These are phyloP conservation scores for Cichlasoma orientale DNA, from an alignment of 2,797 vertebrate genomes.

Conservation along the genomic window DNA sequence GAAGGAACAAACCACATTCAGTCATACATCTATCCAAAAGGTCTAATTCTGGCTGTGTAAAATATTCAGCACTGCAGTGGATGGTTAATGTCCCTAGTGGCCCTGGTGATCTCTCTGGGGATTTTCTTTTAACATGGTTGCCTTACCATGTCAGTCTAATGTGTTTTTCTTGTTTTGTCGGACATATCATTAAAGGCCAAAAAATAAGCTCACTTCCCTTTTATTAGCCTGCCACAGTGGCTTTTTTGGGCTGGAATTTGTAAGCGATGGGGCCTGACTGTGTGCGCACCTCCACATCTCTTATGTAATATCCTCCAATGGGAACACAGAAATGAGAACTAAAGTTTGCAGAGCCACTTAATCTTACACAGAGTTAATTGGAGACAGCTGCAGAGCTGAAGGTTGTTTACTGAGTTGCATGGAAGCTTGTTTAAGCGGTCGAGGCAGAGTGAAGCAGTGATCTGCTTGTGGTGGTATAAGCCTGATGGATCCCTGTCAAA, in stretches of 20 bases:
- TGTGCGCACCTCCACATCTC: conserved; percentile 33
- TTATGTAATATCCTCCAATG: conserved; percentile 52
- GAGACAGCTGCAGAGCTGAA: conserved; percentile 40
- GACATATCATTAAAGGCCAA: conserved; percentile 31
- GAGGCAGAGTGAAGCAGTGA: conserved; percentile 8
- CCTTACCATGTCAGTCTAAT: conserved; percentile 42
- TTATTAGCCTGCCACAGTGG: conserved; percentile 31
- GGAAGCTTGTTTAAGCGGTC: conserved; percentile 31
- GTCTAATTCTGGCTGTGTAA: conserved; percentile 53
- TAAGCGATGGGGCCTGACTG: conserved; percentile 31
- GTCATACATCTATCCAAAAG: conserved; percentile 26
- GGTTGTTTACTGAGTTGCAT: conserved; percentile 43
- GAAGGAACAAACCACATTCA: conserved; percentile 32
- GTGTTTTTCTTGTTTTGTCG: conserved; percentile 57
- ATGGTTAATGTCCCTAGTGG: not conserved
- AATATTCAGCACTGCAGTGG: conserved; percentile 54
- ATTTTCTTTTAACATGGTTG: conserved; percentile 24
- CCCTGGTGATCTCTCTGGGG: conserved; percentile 1
- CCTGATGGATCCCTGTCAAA: conserved; percentile 67
- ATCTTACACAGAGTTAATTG: conserved; percentile 42
- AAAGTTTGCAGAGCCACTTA: conserved; percentile 40
- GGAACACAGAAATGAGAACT: conserved; percentile 42
- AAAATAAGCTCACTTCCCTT: conserved; percentile 32
- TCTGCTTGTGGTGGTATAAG: conserved; percentile 27
- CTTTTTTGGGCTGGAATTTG: conserved; percentile 44